Percentiles rank a stretch among this genome's conserved stretches.
phyloP scores from a whole-genome alignment of 2,113 vertebrate species.

The Nanger granti region DNA sequence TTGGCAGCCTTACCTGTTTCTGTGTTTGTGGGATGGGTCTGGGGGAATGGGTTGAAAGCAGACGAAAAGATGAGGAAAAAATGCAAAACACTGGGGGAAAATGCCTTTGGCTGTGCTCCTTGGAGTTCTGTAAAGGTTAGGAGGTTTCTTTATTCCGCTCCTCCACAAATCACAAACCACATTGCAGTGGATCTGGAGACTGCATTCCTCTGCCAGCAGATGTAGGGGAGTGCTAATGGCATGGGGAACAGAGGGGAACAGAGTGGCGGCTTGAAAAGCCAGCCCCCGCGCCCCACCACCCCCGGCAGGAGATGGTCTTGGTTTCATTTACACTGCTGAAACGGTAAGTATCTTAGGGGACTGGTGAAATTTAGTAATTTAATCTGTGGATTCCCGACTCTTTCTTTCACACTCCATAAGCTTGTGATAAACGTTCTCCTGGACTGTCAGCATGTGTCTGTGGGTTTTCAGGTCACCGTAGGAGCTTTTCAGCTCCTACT shows the following conservation, averaged over 20 bases:
- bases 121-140: not conserved
- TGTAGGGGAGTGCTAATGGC: not conserved
- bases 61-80: not conserved
- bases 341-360: not conserved
- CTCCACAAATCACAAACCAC: not conserved
- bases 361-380: not conserved
- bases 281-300: rapidly evolving
- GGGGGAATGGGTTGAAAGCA: not conserved
- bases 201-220: not conserved
- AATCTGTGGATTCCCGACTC: not conserved
- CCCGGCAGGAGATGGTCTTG: not conserved
- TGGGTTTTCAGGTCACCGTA: not conserved
- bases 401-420: not conserved
- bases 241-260: not conserved
- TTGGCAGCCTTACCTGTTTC: not conserved
- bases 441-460: not conserved
- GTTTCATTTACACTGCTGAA: not conserved
- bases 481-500: no score
- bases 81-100: not conserved
- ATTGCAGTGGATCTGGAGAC: not conserved
- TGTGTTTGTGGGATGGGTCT: not conserved
- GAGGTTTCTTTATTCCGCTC: not conserved
- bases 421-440: not conserved
- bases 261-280: not conserved
- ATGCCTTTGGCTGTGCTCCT: not conserved